Percentiles rank a stretch among this genome's conserved stretches.
phyloP scores from a whole-genome alignment of 1,140 invertebrate species.

The Drosophila bocki region DNA sequence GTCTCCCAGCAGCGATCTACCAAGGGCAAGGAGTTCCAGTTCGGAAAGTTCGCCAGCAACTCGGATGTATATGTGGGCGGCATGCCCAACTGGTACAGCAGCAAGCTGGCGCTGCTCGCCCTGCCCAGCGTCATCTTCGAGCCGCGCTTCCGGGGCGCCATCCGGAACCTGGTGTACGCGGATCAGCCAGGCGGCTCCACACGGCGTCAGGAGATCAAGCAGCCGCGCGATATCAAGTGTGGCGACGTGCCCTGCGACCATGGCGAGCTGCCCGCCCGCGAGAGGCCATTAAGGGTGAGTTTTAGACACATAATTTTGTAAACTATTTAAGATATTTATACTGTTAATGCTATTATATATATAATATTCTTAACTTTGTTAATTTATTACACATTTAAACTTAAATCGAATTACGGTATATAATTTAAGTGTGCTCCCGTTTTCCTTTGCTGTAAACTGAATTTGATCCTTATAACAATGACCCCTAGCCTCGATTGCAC shows the following conservation, averaged over 20 bases:
- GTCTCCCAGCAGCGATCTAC: constrained; percentile 90
- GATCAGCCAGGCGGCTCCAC: constrained; percentile 90
- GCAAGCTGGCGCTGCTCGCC: constrained; percentile 92
- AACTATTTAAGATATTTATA: background rate
- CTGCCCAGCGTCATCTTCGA: constrained; percentile 96
- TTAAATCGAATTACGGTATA: background rate
- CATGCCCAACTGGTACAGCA: constrained; percentile 95
- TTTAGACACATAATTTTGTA: background rate
- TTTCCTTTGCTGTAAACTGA: background rate
- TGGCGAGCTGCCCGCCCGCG: constrained; percentile 72
- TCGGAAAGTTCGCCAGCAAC: constrained; percentile 93
- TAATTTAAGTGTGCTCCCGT: background rate
- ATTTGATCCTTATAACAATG: too few species aligned
- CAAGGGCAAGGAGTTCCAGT: constrained; percentile 93
- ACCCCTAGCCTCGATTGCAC: background rate
- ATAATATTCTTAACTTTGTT: background rate
- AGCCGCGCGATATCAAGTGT: constrained; percentile 89
- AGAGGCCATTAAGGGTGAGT: constrained; percentile 80
- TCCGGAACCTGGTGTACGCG: constrained; percentile 94
- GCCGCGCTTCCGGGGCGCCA: constrained; percentile 93
- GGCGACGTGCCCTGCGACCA: constrained; percentile 83
- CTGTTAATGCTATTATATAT: background rate
- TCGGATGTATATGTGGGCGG: constrained; percentile 97
- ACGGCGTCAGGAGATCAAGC: constrained; percentile 91
- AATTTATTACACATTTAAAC: background rate